phyloP scores from a whole-genome alignment of 2,888 invertebrate species.

The Acrobasis suavella region DNA sequence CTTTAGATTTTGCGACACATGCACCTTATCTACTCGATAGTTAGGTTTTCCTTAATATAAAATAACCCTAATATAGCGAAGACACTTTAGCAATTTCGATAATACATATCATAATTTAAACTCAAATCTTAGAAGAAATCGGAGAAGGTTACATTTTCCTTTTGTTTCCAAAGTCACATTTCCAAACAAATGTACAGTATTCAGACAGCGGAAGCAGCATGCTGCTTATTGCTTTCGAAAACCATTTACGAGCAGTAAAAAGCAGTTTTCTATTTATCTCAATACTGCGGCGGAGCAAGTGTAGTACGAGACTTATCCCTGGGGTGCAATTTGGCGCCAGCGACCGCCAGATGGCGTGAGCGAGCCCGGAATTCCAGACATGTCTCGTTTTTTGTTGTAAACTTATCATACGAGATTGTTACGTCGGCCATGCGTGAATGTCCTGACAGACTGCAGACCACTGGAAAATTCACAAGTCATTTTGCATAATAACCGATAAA shows the following conservation, averaged over 20 bases:
- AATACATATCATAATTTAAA: background rate
- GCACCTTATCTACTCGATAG: too few species aligned
- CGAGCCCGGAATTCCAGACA: slow-evolving; percentile 20
- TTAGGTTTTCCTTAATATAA: too few species aligned
- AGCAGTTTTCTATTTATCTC: slow-evolving; percentile 21
- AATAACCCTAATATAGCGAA: too few species aligned
- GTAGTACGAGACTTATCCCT: slow-evolving; percentile 42
- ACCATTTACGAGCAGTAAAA: slow-evolving; percentile 20
- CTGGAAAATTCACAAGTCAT: background rate
- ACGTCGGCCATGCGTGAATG: background rate
- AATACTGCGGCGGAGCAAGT: slow-evolving; percentile 17
- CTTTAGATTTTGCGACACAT: too few species aligned
- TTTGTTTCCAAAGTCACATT: slow-evolving; percentile 2
- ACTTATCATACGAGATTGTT: slow-evolving; percentile 18
- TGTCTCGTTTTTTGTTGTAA: slow-evolving; percentile 21
- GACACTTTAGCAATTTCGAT: too few species aligned
- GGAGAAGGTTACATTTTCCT: background rate
- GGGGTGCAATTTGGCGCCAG: slow-evolving; percentile 53
- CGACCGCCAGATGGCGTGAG: slow-evolving; percentile 23
- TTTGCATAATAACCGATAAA: background rate
- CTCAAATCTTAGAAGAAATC: background rate
- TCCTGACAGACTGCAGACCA: background rate
- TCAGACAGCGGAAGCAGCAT: slow-evolving; percentile 13
- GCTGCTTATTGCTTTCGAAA: slow-evolving; percentile 21
- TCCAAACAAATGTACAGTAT: slow-evolving; percentile 5